Percentiles rank a stretch among this genome's conserved stretches.
Evolutionary conservation across 2,797 vertebrate genomes (phyloP).

Genomic region (Orestias chungarensis): DNA sequence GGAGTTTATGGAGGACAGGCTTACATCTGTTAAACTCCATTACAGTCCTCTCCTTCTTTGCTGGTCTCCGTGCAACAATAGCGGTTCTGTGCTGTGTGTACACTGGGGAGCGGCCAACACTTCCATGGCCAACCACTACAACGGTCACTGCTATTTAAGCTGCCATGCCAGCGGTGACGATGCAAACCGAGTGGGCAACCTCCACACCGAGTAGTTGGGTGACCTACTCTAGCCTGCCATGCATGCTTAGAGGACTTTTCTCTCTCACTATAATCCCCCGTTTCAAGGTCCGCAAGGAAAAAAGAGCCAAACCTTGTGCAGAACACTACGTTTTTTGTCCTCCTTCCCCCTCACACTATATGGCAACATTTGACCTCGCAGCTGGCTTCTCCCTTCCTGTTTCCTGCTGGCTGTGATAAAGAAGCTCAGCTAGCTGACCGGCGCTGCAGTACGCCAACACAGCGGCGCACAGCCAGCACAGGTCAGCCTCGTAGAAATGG

Average conservation of each 20-base stretch:
- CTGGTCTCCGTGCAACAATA: conserved; percentile 42
- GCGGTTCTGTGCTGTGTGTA: conserved; percentile 37
- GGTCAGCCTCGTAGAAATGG: conserved; percentile 59
- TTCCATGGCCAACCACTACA: conserved; percentile 33
- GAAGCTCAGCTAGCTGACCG: conserved; percentile 57
- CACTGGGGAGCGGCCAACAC: conserved; percentile 29
- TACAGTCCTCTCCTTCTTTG: conserved; percentile 4
- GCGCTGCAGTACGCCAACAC: conserved; percentile 49
- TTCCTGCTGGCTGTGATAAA: conserved; percentile 83
- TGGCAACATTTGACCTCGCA: conserved; percentile 77
- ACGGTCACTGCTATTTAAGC: conserved; percentile 48
- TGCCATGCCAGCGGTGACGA: conserved; percentile 34
- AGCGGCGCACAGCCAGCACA: conserved; percentile 52
- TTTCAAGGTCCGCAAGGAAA: conserved; percentile 22
- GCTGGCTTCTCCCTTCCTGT: conserved; percentile 81
- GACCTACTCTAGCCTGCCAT: conserved; percentile 20
- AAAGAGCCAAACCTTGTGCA: conserved; percentile 51
- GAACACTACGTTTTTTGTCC: conserved; percentile 63
- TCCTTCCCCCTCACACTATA: conserved; percentile 70
- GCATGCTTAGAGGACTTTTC: conserved; percentile 18
- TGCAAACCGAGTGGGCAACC: conserved; percentile 31
- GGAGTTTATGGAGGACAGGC: conserved; percentile 9
- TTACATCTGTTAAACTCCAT: conserved; percentile 27
- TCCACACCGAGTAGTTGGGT: conserved; percentile 12
- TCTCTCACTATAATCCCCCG: conserved; percentile 24